phyloP scores from a whole-genome alignment of 2,888 invertebrate genomes.

The Perizoma flavofasciatum region DNA sequence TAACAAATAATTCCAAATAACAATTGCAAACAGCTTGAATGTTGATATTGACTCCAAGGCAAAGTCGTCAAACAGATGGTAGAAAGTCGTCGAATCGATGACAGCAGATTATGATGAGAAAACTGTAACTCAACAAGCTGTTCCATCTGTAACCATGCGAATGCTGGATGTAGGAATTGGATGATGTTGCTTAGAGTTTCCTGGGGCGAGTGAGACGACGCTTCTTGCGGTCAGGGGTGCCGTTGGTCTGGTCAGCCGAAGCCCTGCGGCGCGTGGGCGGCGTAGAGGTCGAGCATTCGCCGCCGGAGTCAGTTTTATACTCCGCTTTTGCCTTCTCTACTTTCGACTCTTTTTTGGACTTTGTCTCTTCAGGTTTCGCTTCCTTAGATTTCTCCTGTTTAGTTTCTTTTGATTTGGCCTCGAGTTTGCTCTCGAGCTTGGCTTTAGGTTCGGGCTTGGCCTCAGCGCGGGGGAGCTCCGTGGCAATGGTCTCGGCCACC shows the following conservation, averaged over 20 bases:
- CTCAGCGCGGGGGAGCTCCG: conserved; percentile 40
- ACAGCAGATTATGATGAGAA: conserved; percentile 1
- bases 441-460: conserved; percentile 43
- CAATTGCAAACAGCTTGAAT: too few relatives aligned
- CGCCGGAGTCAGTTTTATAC: conserved; percentile 47
- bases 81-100: neutral
- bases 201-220: conserved; percentile 76
- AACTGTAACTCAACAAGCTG: conserved; percentile 20
- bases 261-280: conserved; percentile 70
- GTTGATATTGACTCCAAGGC: conserved; percentile 1
- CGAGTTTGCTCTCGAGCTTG: conserved; percentile 44
- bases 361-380: conserved; percentile 29
- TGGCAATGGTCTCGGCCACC: conserved; percentile 32
- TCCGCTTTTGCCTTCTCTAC: conserved; percentile 36
- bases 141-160: conserved; percentile 2
- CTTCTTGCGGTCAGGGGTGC: conserved; percentile 77
- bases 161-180: neutral
- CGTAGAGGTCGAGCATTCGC: conserved; percentile 44
- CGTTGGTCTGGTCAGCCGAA: conserved; percentile 58
- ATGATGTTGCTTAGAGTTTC: conserved; percentile 61
- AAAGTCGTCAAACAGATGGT: conserved; percentile 1
- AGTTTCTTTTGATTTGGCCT: conserved; percentile 37
- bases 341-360: conserved; percentile 24
- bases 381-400: conserved; percentile 32
- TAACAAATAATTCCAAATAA: neutral